Conservation (phyloP, 92 coral and sea anemone species). For the Anthopleura xanthogrammica region DNA sequence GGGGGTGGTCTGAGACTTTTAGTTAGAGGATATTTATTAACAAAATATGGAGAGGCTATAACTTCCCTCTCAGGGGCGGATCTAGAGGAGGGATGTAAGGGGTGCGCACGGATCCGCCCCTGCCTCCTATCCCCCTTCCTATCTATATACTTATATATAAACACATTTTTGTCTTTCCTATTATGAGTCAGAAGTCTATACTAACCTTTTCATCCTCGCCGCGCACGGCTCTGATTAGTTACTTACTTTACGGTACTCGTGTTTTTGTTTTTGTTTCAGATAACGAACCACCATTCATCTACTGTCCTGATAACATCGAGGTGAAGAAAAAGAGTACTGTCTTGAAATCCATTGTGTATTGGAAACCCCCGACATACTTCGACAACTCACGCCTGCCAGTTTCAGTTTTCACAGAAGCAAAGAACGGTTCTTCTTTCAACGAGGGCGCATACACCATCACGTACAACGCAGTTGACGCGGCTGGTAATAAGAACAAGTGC, state of each 20-base stretch:
- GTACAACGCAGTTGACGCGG: slow-evolving; percentile 75
- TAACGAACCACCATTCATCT: slow-evolving; percentile 70
- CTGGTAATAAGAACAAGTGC: slow-evolving; percentile 57
- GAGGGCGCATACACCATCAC: slow-evolving; percentile 60
- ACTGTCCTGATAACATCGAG: slow-evolving; percentile 77
- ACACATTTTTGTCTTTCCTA: no score
- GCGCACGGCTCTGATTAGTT: no score
- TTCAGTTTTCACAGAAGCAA: slow-evolving; percentile 55
- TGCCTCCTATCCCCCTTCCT: no score
- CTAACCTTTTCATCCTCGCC: no score
- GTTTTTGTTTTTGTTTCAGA: slow-evolving; percentile 39
- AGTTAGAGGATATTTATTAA: no score
- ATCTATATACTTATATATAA: no score
- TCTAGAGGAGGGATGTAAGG: no score
- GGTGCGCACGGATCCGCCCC: no score
- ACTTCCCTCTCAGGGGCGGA: no score
- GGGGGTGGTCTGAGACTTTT: no score
- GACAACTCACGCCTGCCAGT: slow-evolving; percentile 78
- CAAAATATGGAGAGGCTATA: no score
- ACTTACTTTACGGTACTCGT: neutral
- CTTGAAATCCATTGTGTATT: slow-evolving; percentile 41
- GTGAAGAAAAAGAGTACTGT: slow-evolving; percentile 30
- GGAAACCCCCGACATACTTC: slow-evolving; percentile 72
- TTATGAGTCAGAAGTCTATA: no score
- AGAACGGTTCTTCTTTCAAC: slow-evolving; percentile 65